Evolutionary conservation across 2,888 invertebrate genomes (phyloP).

Genomic region (Drosophila conformis): DNA sequence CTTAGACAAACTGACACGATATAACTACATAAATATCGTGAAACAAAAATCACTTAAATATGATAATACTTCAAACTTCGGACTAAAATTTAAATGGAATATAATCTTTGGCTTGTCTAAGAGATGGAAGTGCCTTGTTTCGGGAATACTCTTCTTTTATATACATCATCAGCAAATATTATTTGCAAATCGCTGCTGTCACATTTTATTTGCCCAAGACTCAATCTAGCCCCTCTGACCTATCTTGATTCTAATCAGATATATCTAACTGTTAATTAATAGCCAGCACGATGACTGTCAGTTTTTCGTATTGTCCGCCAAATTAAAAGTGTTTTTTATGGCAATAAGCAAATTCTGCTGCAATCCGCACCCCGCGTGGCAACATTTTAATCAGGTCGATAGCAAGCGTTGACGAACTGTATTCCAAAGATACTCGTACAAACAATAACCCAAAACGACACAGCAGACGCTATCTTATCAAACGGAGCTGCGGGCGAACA

Average conservation of each 20-base stretch:
- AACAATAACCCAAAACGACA: conserved; percentile 7
- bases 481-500: conserved; percentile 9
- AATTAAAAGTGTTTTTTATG: conserved; percentile 22
- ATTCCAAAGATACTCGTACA: conserved; percentile 29
- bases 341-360: conserved; percentile 44
- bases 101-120: neutral
- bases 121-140: neutral
- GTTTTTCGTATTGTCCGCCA: conserved; percentile 16
- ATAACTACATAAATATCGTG: neutral
- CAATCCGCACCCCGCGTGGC: conserved; percentile 19
- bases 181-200: neutral
- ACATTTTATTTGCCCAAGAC: neutral
- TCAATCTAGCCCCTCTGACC: neutral
- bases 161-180: conserved; percentile 2
- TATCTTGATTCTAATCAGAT: neutral
- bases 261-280: conserved; percentile 38
- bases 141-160: neutral
- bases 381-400: conserved; percentile 73
- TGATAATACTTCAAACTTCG: neutral
- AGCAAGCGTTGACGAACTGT: conserved; percentile 36
- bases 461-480: conserved; percentile 56
- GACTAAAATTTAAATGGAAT: neutral
- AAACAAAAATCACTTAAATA: neutral
- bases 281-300: conserved; percentile 7
- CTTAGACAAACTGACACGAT: neutral